phyloP scores from a whole-genome alignment of 2,888 invertebrate species.

The Pediacus dermestoides region DNA sequence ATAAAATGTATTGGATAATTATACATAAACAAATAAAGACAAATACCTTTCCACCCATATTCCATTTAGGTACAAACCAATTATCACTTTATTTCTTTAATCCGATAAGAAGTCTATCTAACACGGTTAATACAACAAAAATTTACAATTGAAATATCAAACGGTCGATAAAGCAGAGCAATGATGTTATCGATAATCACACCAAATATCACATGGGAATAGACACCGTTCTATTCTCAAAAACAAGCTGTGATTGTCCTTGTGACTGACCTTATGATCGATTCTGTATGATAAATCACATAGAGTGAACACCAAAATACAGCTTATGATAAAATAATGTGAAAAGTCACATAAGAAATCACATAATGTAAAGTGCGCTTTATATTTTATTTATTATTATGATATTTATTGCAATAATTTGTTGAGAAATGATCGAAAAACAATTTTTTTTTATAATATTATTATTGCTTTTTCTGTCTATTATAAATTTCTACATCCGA shows the following conservation, averaged over 20 bases:
- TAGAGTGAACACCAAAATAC: background rate
- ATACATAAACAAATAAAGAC: background rate
- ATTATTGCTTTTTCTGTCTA: too few relatives aligned
- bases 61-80: too few relatives aligned
- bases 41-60: conserved; percentile 1
- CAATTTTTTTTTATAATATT: too few relatives aligned
- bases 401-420: too few relatives aligned
- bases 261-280: too few relatives aligned
- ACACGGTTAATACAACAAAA: background rate
- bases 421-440: too few relatives aligned
- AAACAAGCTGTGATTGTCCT: background rate
- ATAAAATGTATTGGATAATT: background rate
- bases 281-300: background rate
- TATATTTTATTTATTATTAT: too few relatives aligned
- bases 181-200: conserved; percentile 1
- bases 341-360: too few relatives aligned
- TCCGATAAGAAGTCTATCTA: too few relatives aligned
- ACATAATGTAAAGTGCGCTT: conserved; percentile 1
- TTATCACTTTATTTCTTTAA: too few relatives aligned
- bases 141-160: background rate
- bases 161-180: background rate
- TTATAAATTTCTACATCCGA: too few relatives aligned
- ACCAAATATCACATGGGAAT: background rate
- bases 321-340: background rate
- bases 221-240: conserved; percentile 1